These are phyloP conservation scores for Xenopus borealis DNA, from an alignment of 2,113 vertebrate species.

Conservation along the genomic window DNA sequence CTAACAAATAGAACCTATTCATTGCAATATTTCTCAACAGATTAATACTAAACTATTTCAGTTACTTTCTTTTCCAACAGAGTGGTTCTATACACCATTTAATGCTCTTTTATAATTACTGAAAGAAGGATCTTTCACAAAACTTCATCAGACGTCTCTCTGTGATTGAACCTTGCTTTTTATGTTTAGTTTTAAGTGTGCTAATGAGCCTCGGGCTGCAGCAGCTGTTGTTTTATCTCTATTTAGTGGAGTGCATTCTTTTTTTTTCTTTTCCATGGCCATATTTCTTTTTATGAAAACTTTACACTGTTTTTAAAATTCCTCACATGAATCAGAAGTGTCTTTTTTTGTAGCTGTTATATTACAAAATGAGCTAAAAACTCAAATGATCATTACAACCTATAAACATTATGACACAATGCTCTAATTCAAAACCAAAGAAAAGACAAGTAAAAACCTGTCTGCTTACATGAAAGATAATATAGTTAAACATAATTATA, in stretches of 20 bases:
- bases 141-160: background rate
- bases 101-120: slow-evolving; percentile 20
- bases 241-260: slow-evolving; percentile 10
- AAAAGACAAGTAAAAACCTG: too few species aligned
- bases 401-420: background rate
- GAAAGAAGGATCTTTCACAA: slow-evolving; percentile 7
- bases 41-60: too few species aligned
- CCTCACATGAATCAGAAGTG: background rate
- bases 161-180: slow-evolving; percentile 2
- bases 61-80: slow-evolving; percentile 9
- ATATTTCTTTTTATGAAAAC: background rate
- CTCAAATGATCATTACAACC: background rate
- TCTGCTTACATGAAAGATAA: too few species aligned
- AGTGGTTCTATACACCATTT: background rate
- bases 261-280: background rate
- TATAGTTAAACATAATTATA: too few species aligned
- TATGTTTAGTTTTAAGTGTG: slow-evolving; percentile 8
- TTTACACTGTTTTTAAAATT: background rate
- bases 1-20: too few species aligned
- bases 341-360: background rate
- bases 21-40: too few species aligned
- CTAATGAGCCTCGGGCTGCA: slow-evolving; percentile 9
- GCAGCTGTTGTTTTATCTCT: slow-evolving; percentile 36
- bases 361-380: background rate
- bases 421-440: background rate